Percentiles rank a stretch among this genome's conserved stretches.
These are phyloP conservation scores for Cephus rjabovi DNA, from an alignment of 2,888 invertebrate species.

Conservation along the genomic window DNA sequence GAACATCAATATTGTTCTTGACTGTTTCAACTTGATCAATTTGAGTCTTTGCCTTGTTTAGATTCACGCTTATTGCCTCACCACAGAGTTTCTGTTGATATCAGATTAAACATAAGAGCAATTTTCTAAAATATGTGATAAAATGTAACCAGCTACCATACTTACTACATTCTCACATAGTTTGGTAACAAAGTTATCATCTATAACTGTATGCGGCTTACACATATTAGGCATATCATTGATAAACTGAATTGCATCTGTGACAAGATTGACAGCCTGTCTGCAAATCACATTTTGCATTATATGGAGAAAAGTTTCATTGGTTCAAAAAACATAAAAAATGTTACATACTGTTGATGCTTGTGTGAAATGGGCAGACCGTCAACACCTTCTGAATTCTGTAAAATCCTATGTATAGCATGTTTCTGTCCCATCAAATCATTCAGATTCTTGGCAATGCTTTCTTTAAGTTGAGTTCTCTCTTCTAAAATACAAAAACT, in stretches of 20 bases:
- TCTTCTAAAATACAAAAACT: constrained; percentile 24
- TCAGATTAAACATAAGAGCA: not conserved
- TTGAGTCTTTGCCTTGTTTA: constrained; percentile 31
- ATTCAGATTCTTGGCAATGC: constrained; percentile 40
- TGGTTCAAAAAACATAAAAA: not conserved
- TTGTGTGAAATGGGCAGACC: constrained; percentile 49
- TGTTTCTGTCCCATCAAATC: constrained; percentile 40
- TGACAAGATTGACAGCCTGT: constrained; percentile 37
- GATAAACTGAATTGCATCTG: constrained; percentile 38
- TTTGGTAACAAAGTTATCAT: not conserved
- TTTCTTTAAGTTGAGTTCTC: constrained; percentile 25
- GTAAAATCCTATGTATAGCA: constrained; percentile 42
- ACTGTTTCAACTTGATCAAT: constrained; percentile 36
- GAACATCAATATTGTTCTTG: constrained; percentile 29
- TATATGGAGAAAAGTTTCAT: not conserved
- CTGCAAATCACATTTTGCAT: constrained; percentile 28
- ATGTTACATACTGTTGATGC: constrained; percentile 42
- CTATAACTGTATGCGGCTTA: constrained; percentile 13
- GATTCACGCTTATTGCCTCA: constrained; percentile 24
- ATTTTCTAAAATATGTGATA: not conserved
- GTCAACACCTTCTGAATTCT: constrained; percentile 32
- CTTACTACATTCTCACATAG: constrained; percentile 19
- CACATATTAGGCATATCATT: constrained; percentile 28
- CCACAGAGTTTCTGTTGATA: constrained; percentile 27
- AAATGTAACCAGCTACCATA: not conserved